Percentiles rank a stretch among this genome's conserved stretches.
Evolutionary conservation across 2,888 invertebrate genomes (phyloP).

Genomic region (Cistogaster globosa): DNA sequence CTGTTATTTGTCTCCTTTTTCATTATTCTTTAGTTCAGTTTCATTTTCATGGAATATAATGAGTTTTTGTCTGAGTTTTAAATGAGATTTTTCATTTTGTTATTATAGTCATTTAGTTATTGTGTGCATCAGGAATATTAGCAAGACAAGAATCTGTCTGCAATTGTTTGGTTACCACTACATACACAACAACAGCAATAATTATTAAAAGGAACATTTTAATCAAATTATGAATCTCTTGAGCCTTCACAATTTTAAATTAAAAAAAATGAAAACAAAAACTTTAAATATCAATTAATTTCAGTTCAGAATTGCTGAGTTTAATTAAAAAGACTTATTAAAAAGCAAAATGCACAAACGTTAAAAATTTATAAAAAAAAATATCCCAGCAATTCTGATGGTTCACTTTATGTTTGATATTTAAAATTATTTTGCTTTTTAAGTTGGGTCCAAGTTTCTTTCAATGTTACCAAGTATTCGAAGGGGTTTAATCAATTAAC

Average conservation of each 20-base stretch:
- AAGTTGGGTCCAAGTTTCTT: too few species aligned
- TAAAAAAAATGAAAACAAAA: neutral
- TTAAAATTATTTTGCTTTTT: too few species aligned
- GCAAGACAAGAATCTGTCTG: constrained; percentile 26
- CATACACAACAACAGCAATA: constrained; percentile 13
- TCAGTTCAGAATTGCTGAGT: constrained; percentile 40
- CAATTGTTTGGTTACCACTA: neutral
- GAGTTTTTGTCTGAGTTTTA: constrained; percentile 76
- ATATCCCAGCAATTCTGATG: neutral
- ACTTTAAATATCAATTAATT: constrained; percentile 35
- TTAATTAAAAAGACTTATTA: constrained; percentile 56
- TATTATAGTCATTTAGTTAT: constrained; percentile 53
- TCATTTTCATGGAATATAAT: constrained; percentile 74
- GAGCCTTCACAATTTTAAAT: neutral
- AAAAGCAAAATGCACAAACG: constrained; percentile 4
- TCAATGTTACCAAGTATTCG: too few species aligned
- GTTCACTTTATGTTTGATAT: neutral
- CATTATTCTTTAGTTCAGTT: constrained; percentile 46
- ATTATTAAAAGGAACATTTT: constrained; percentile 15
- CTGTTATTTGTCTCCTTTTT: constrained; percentile 14
- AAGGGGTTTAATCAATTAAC: too few species aligned
- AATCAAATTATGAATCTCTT: neutral
- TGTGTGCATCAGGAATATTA: constrained; percentile 51
- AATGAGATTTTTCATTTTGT: constrained; percentile 65
- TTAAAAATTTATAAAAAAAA: neutral